Percentiles rank a stretch among this genome's conserved stretches.
Conservation (phyloP, 2,797 vertebrate genomes). For the Hephaestus fuliginosus region DNA sequence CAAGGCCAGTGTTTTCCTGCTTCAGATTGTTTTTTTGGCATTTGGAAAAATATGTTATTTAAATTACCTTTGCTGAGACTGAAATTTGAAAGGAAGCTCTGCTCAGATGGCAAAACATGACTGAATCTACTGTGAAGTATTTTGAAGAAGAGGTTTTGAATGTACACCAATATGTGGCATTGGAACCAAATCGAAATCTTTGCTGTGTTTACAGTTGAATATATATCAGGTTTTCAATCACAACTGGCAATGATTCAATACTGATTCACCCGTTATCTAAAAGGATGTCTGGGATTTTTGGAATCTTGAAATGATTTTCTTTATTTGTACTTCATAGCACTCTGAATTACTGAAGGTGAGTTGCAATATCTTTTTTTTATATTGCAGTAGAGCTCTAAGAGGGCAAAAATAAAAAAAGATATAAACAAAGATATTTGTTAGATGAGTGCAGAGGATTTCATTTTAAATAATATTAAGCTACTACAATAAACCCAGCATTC, state of each 20-base stretch:
- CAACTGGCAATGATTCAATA: background rate
- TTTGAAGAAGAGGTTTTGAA: background rate
- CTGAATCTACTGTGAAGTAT: background rate
- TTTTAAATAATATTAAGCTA: background rate
- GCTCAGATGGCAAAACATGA: background rate
- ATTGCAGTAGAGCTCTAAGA: background rate
- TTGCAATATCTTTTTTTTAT: background rate
- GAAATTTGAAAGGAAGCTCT: constrained; percentile 1
- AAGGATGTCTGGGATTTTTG: background rate
- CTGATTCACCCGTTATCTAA: background rate
- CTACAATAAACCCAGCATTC: background rate
- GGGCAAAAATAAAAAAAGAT: background rate
- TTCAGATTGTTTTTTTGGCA: background rate
- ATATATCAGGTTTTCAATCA: background rate
- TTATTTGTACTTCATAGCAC: background rate
- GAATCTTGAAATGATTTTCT: background rate
- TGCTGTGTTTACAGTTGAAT: background rate
- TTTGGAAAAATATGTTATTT: background rate
- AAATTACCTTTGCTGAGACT: background rate
- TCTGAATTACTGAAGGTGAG: background rate
- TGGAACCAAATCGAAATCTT: background rate
- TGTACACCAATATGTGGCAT: background rate
- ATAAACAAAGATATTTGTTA: too few species aligned
- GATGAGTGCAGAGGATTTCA: too few species aligned
- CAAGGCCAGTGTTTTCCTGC: background rate